phyloP scores from a whole-genome alignment of 1,140 invertebrate species.

The Pseudomyrmex sp. region DNA sequence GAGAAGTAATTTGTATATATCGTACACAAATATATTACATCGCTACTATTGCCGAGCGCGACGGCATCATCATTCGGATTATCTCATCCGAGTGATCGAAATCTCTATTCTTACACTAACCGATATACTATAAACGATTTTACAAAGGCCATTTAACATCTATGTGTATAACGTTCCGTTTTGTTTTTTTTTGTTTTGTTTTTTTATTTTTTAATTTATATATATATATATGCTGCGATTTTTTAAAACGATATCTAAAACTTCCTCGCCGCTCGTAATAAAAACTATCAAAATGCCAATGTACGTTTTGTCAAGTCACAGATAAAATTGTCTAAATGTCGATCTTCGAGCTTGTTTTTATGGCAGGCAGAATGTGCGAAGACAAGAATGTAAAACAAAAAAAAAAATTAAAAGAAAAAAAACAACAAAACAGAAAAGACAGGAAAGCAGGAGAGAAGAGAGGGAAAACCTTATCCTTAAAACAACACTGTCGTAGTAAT shows the following conservation, averaged over 20 bases:
- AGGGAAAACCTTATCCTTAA: constrained; percentile 35
- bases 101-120: constrained; percentile 32
- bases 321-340: constrained; percentile 66
- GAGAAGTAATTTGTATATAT: constrained; percentile 37
- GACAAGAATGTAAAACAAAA: constrained; percentile 28
- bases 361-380: constrained; percentile 71
- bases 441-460: background rate
- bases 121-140: constrained; percentile 51
- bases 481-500: constrained; percentile 54
- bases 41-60: constrained; percentile 11
- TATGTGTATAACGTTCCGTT: constrained; percentile 50
- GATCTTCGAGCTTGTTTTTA: constrained; percentile 56
- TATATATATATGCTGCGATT: constrained; percentile 18
- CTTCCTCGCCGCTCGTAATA: constrained; percentile 36
- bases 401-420: background rate
- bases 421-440: constrained; percentile 12
- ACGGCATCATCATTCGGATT: constrained; percentile 23
- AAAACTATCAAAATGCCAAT: constrained; percentile 50
- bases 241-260: constrained; percentile 65
- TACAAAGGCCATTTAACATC: constrained; percentile 63
- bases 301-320: constrained; percentile 52
- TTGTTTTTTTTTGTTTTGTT: too few relatives aligned
- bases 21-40: constrained; percentile 57
- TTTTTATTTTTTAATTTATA: too few relatives aligned
- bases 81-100: constrained; percentile 6